Conservation (phyloP, 2,113 vertebrate species). For the Shinisaurus crocodilurus region DNA sequence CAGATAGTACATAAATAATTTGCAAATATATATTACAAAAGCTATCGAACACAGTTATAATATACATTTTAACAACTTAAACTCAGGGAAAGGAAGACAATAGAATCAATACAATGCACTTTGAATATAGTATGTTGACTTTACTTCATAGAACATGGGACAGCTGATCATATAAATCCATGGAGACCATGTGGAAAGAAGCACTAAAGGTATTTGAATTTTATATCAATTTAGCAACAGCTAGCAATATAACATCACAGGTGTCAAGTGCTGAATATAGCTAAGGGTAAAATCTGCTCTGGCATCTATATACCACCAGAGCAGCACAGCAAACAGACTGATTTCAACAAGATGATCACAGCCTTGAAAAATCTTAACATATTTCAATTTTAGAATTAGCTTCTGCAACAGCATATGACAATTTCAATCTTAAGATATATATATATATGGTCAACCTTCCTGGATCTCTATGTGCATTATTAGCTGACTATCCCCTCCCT, state of each 20-base stretch:
- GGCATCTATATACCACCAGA: not conserved
- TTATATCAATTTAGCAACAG: not conserved
- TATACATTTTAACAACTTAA: not conserved
- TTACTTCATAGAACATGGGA: not conserved
- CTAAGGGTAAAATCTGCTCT: not conserved
- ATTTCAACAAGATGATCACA: not conserved
- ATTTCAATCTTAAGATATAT: not conserved
- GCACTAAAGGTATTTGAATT: not conserved
- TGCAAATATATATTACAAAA: not conserved
- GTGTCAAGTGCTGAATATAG: not conserved
- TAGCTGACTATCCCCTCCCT: not conserved
- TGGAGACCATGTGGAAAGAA: not conserved
- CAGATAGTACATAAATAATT: not conserved
- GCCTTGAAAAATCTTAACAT: not conserved
- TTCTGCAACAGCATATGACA: not conserved
- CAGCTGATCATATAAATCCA: not conserved
- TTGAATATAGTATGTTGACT: not conserved
- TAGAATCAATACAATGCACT: not conserved
- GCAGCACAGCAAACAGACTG: not conserved
- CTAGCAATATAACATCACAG: not conserved
- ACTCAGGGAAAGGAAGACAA: not conserved
- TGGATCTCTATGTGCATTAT: not conserved
- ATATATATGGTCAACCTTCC: not conserved
- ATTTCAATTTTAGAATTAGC: not conserved
- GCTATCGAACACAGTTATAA: not conserved